Evolutionary conservation across 2,113 vertebrate genomes (phyloP), one percentile per base, ranked within the genome.

Genomic region (Tonatia bakeri): DNA sequence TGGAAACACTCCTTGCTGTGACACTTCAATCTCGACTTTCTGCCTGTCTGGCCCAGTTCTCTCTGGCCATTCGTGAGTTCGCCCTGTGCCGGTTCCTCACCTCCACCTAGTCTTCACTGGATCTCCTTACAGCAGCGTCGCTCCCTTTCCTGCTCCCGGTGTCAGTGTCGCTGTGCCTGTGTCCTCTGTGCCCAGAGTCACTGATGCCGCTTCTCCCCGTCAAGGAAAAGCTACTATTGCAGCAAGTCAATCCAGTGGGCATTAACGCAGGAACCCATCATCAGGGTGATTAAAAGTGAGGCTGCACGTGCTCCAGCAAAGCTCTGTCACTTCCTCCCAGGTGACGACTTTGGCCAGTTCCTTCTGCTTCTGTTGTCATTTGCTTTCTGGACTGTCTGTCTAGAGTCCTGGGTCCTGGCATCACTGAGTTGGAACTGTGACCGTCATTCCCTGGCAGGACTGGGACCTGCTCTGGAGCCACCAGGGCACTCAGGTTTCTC

Each of bases 131-230:
- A 59, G 65, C 38, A 19, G 26, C 28, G 31, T 59, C 84, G 3
- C 59, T 67, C 52, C 4, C 82, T 87, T 76, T 70, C 85, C 92
- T 36, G 50, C 17, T 47, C 80, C 36, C 15, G 13, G 81, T 54
- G 2, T 56, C 15, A 36, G 7, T 87, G 64, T 76, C n/a, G 4
- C 52, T 95, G 5, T 91, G 40, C 69, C 54, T 81, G 26, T 52
- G 28, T 45, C 81, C 65, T 84, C 84, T 81, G 89, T 94, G 85
- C 73, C 85, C 90, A 31, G 90, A 65, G 84, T 84, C 90, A 54
- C 52, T 94, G 61, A 24, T 95, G 43, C 56, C 69, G 64, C 73
- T 47, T 33, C 70, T 38, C 11, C 26, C 31, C 1, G 13, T 28
- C 43, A 38, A 84, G 94, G 76, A 84, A 85, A 67, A 96, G 36